These are phyloP conservation scores for Peromyscus polionotus DNA, from an alignment of 2,113 vertebrate species.

Conservation along the genomic window DNA sequence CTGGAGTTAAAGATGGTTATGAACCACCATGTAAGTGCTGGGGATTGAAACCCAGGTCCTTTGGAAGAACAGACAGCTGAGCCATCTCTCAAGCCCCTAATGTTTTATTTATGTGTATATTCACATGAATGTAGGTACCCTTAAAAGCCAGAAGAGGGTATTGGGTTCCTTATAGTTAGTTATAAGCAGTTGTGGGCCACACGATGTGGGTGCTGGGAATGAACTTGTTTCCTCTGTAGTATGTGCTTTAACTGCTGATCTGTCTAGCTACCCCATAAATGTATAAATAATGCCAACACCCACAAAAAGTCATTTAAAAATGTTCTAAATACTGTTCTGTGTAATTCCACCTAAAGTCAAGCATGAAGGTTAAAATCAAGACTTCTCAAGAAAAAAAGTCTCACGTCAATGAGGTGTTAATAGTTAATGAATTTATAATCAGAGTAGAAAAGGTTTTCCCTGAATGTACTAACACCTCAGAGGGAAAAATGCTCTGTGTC, in stretches of 20 bases:
- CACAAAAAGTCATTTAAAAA: not conserved
- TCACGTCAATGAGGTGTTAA: slow-evolving; percentile 74
- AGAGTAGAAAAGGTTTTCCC: slow-evolving; percentile 71
- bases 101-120: not conserved
- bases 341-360: slow-evolving; percentile 4
- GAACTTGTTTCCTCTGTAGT: not conserved
- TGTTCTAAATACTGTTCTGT: not conserved
- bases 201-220: not conserved
- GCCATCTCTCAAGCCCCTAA: not conserved
- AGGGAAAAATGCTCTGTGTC: slow-evolving; percentile 48
- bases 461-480: slow-evolving; percentile 72
- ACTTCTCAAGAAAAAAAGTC: slow-evolving; percentile 42
- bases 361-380: slow-evolving; percentile 63
- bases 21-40: not conserved
- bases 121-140: not conserved
- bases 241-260: not conserved
- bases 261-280: not conserved
- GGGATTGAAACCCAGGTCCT: not conserved
- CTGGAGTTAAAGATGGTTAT: not conserved
- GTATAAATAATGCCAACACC: not conserved
- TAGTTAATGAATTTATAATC: slow-evolving; percentile 73
- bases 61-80: not conserved
- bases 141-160: not conserved
- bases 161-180: not conserved
- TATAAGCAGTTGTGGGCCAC: not conserved